Conservation (phyloP, 2,113 vertebrate species). For the Diglossa brunneiventris region DNA sequence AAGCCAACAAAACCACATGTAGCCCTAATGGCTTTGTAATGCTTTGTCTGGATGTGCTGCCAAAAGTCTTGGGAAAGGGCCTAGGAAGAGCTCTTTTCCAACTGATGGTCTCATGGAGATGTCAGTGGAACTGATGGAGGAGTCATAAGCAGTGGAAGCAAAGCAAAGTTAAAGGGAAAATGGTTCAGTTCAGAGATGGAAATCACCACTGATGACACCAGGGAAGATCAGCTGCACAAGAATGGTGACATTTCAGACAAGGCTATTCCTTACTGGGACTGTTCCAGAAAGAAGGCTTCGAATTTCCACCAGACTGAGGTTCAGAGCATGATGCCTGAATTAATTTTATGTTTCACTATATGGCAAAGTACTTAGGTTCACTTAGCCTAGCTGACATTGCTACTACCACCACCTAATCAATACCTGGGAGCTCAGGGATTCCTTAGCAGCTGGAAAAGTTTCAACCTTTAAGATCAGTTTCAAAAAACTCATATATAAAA, state of each 20-base stretch:
- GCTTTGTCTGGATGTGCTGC: background rate
- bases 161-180: background rate
- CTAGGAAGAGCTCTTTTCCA: background rate
- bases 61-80: background rate
- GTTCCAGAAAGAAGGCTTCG: background rate
- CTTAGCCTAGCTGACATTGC: background rate
- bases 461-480: background rate
- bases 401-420: background rate
- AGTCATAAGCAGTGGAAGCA: background rate
- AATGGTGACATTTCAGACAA: background rate
- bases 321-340: background rate
- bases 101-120: background rate
- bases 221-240: fast-evolving
- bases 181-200: background rate
- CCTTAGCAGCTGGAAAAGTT: background rate
- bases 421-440: background rate
- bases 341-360: background rate
- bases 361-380: background rate
- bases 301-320: background rate
- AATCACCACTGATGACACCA: background rate
- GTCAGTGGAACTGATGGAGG: background rate
- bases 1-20: background rate
- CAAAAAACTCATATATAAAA: background rate
- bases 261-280: background rate
- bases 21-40: background rate